Conservation (phyloP, 2,797 vertebrate genomes). For the Platalea minor region DNA sequence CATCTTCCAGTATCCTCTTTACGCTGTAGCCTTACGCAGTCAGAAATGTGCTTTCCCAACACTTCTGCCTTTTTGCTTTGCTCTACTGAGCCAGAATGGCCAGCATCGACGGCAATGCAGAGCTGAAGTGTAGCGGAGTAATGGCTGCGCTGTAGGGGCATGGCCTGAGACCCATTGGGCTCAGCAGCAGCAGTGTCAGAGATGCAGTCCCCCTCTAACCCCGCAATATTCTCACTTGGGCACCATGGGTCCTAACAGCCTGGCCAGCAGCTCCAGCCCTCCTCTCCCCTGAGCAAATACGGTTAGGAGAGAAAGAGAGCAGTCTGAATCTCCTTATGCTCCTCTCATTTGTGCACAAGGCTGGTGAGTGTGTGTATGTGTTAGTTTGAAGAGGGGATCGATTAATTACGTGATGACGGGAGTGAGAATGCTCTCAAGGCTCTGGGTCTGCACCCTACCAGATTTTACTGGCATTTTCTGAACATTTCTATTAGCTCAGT, state of each 20-base stretch:
- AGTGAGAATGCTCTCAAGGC: background rate
- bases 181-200: background rate
- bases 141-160: background rate
- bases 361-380: background rate
- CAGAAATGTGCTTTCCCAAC: background rate
- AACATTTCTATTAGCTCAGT: conserved; percentile 2
- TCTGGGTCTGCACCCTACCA: conserved; percentile 9
- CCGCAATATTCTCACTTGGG: background rate
- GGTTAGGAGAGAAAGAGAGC: background rate
- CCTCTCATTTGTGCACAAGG: background rate
- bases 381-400: background rate
- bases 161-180: rapidly evolving
- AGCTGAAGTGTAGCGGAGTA: background rate
- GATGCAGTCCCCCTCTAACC: background rate
- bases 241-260: background rate
- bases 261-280: background rate
- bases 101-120: rapidly evolving
- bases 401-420: conserved; percentile 22
- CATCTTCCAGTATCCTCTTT: background rate
- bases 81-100: background rate
- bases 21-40: background rate
- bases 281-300: background rate
- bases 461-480: conserved; percentile 49
- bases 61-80: background rate
- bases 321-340: background rate